These are phyloP conservation scores for Mamestra brassicae DNA, from an alignment of 2,888 invertebrate genomes.

Conservation along the genomic window DNA sequence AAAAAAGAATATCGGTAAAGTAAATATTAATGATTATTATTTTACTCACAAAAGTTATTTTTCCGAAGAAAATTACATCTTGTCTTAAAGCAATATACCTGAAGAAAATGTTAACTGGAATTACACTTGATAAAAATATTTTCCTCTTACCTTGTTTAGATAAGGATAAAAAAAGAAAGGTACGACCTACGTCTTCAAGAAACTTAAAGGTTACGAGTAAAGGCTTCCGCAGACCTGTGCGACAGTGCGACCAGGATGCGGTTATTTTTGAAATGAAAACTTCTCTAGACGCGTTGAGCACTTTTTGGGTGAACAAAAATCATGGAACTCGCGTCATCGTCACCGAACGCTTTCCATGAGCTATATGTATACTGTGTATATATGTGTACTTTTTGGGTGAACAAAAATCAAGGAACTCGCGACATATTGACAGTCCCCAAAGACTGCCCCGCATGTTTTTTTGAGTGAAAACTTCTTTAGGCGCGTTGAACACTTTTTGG, in stretches of 20 bases:
- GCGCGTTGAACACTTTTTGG: no score
- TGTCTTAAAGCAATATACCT: conserved; percentile 1
- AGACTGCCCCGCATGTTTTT: no score
- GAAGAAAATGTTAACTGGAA: conserved; percentile 6
- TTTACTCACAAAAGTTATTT: conserved; percentile 7
- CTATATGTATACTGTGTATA: no score
- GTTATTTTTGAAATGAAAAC: no score
- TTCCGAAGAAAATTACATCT: neutral
- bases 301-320: no score
- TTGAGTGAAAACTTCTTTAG: no score
- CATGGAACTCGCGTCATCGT: no score
- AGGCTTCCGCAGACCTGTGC: neutral
- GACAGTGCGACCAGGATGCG: neutral
- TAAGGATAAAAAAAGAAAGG: conserved; percentile 4
- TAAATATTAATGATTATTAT: neutral
- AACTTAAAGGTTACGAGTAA: neutral
- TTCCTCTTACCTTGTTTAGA: neutral
- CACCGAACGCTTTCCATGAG: no score
- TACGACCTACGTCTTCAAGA: neutral
- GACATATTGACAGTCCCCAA: no score
- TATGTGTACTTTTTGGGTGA: no score
- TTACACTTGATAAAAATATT: conserved; percentile 4
- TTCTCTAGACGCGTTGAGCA: no score
- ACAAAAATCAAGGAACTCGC: no score
- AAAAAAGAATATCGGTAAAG: neutral